These are phyloP conservation scores for Paramormyrops hopkinsi DNA, from an alignment of 2,797 vertebrate genomes.

Conservation along the genomic window DNA sequence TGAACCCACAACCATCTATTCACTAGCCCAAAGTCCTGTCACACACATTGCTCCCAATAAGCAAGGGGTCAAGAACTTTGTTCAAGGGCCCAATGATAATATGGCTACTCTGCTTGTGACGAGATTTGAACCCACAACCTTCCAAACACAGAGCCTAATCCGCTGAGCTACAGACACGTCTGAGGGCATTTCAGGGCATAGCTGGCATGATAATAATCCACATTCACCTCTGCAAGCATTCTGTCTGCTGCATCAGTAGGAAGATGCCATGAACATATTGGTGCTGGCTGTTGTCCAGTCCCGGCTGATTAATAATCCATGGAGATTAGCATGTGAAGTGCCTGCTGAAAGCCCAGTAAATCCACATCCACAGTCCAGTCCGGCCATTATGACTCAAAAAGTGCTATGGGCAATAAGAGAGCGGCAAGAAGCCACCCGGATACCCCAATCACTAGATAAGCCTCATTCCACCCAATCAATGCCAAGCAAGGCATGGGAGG, in stretches of 20 bases:
- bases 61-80: neutral
- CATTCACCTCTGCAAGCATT: neutral
- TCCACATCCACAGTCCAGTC: neutral
- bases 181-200: neutral
- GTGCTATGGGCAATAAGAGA: neutral
- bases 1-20: neutral
- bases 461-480: neutral
- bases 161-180: neutral
- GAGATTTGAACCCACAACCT: neutral
- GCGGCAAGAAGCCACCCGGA: neutral
- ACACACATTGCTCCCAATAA: neutral
- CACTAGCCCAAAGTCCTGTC: neutral
- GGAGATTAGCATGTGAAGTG: neutral
- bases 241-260: constrained; percentile 1
- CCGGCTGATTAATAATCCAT: neutral
- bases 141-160: neutral
- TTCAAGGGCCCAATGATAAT: neutral
- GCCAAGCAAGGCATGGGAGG: neutral
- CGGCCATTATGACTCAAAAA: neutral
- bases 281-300: neutral
- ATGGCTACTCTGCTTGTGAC: neutral
- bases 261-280: neutral
- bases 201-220: neutral
- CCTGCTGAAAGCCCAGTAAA: neutral
- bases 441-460: neutral